Conservation (phyloP, 2,113 vertebrate species). For the Zosterops borbonicus region DNA sequence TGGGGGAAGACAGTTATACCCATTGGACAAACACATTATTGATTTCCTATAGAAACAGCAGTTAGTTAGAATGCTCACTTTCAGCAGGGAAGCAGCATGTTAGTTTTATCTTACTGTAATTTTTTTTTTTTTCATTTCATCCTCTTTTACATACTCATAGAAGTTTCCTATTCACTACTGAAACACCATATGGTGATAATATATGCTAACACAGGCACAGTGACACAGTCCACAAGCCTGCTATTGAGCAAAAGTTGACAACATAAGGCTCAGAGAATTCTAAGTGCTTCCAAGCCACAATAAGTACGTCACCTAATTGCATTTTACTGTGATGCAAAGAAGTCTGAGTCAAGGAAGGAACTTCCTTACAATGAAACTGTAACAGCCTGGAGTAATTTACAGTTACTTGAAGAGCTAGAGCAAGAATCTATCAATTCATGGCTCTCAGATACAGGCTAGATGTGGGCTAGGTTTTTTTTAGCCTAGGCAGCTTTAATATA, state of each 20-base stretch:
- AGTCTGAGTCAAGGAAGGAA: constrained; percentile 47
- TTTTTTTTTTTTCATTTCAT: not conserved
- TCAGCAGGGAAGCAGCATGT: constrained; percentile 15
- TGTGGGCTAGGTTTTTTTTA: not conserved
- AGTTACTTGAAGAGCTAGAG: constrained; percentile 6
- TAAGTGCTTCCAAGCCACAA: constrained; percentile 26
- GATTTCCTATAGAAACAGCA: not conserved
- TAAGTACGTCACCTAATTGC: constrained; percentile 21
- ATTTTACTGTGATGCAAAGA: constrained; percentile 42
- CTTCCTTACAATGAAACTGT: not conserved
- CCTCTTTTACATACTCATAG: constrained; percentile 7
- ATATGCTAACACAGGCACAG: constrained; percentile 48
- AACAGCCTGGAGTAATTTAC: not conserved
- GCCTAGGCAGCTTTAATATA: not conserved
- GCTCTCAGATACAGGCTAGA: not conserved
- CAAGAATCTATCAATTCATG: constrained; percentile 10
- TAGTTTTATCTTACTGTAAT: constrained; percentile 16
- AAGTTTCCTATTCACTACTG: constrained; percentile 31
- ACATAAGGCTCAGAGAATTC: constrained; percentile 18
- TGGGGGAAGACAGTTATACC: not conserved
- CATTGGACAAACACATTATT: not conserved
- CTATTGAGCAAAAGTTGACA: constrained; percentile 45
- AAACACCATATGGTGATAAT: constrained; percentile 53
- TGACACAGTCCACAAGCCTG: constrained; percentile 33
- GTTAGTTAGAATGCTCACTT: not conserved